Evolutionary conservation across 2,888 invertebrate genomes (phyloP).

Genomic region (Cosmia pyralina): DNA sequence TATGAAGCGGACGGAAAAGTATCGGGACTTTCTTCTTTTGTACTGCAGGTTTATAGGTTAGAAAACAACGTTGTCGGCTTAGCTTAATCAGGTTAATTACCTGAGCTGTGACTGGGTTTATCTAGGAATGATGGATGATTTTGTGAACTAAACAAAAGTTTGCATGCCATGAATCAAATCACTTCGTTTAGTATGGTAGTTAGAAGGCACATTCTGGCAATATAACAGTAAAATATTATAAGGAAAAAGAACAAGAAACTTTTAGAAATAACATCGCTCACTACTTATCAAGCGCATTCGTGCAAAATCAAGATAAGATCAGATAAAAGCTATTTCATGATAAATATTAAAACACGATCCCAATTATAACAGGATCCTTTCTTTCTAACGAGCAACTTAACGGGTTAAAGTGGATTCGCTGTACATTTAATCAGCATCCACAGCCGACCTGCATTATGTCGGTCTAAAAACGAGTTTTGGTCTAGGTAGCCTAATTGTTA

Average conservation of each 20-base stretch:
- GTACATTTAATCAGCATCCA: slow-evolving; percentile 56
- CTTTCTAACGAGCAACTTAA: slow-evolving; percentile 59
- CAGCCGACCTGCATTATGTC: slow-evolving; percentile 55
- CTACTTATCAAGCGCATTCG: slow-evolving; percentile 44
- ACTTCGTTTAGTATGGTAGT: background rate
- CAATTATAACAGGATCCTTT: slow-evolving; percentile 64
- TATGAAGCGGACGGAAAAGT: slow-evolving; percentile 49
- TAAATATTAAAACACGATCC: slow-evolving; percentile 58
- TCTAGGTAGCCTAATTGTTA: slow-evolving; percentile 56
- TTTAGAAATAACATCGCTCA: slow-evolving; percentile 18
- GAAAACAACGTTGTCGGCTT: slow-evolving; percentile 14
- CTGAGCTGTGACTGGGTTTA: slow-evolving; percentile 43
- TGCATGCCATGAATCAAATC: slow-evolving; percentile 34
- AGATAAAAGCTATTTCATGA: slow-evolving; percentile 54
- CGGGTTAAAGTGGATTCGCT: slow-evolving; percentile 53
- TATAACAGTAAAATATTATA: background rate
- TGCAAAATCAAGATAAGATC: slow-evolving; percentile 50
- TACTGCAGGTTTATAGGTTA: slow-evolving; percentile 52
- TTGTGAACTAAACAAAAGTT: slow-evolving; percentile 7
- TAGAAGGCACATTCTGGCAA: slow-evolving; percentile 17
- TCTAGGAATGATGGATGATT: slow-evolving; percentile 49
- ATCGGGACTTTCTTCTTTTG: slow-evolving; percentile 61
- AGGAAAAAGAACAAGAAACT: background rate
- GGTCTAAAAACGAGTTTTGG: slow-evolving; percentile 57
- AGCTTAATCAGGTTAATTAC: slow-evolving; percentile 44